These are phyloP conservation scores for Merodon equestris DNA, from an alignment of 2,888 invertebrate genomes.

Conservation along the genomic window DNA sequence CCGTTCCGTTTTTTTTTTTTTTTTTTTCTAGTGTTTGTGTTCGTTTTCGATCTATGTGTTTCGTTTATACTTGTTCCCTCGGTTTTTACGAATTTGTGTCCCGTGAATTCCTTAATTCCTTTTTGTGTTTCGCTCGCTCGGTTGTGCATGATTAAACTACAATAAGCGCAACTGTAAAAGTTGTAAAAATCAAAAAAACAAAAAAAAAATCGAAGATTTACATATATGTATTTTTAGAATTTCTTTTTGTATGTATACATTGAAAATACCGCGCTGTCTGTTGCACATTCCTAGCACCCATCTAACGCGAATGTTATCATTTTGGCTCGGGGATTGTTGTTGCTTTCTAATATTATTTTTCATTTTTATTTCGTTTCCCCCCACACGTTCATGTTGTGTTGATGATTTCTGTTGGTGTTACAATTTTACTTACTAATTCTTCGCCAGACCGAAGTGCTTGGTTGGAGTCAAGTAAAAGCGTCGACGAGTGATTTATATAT, in stretches of 20 bases:
- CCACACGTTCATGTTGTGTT: no score
- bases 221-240: background rate
- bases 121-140: slow-evolving; percentile 24
- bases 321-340: no score
- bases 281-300: no score
- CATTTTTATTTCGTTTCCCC: no score
- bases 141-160: slow-evolving; percentile 23
- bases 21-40: slow-evolving; percentile 1
- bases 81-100: background rate
- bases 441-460: no score
- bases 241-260: background rate
- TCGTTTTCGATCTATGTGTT: slow-evolving; percentile 21
- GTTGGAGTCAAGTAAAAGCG: no score
- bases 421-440: no score
- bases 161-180: slow-evolving; percentile 6
- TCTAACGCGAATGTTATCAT: no score
- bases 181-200: slow-evolving; percentile 6
- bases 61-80: background rate
- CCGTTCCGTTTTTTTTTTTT: slow-evolving; percentile 11
- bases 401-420: no score
- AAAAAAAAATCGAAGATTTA: background rate
- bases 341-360: no score
- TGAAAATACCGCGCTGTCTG: background rate
- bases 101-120: no score
- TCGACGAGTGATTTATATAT: no score